A percentile compares a stretch with the other conserved stretches of the same genome.
Evolutionary conservation across 2,888 invertebrate genomes (phyloP).

Genomic region (Pseudococcus longispinus): DNA sequence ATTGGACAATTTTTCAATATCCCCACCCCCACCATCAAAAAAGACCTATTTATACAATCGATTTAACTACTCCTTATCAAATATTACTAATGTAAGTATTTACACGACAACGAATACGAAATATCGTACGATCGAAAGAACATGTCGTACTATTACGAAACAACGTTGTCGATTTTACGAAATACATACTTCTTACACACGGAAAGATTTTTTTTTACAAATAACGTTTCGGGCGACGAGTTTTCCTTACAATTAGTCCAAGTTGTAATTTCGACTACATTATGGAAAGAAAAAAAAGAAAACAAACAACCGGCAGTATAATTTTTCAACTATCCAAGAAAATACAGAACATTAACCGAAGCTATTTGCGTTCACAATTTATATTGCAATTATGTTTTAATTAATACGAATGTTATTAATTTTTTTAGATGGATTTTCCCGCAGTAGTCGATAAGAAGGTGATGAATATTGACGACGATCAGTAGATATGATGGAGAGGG

Average conservation of each 20-base stretch:
- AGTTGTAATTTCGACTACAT: background rate
- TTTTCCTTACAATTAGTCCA: background rate
- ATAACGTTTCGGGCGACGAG: background rate
- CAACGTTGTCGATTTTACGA: constrained; percentile 7
- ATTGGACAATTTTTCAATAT: no score
- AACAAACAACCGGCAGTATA: background rate
- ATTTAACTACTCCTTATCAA: no score
- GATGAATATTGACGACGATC: no score
- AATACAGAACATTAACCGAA: background rate
- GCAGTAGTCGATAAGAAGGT: no score
- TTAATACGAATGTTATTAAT: no score
- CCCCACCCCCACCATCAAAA: background rate
- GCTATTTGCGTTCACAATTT: background rate
- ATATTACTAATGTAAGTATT: background rate
- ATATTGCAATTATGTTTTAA: background rate
- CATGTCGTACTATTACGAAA: background rate
- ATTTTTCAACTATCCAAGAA: background rate
- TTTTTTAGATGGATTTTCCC: no score
- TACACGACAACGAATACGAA: background rate
- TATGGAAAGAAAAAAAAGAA: background rate
- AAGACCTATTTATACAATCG: no score
- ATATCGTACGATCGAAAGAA: background rate
- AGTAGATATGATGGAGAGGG: no score
- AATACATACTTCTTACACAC: background rate
- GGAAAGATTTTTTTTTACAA: background rate